Base-by-base conservation (phyloP, 1,140 invertebrate species). In the Oryzaephilus surinamensis region DNA sequence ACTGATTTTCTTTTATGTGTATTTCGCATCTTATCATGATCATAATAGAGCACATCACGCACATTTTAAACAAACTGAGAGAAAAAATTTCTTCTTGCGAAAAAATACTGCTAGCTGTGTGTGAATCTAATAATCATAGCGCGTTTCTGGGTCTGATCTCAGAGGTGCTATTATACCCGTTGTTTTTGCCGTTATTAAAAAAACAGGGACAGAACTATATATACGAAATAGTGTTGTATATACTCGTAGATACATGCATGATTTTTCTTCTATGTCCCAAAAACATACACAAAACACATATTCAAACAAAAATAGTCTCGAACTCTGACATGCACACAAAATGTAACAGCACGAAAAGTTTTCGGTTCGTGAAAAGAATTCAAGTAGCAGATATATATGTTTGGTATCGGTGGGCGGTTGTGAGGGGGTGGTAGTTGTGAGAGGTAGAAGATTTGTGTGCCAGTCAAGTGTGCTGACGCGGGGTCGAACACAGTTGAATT, bases 401-500 rank as follows among this genome's bases (percentile, higher is more conserved):
- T 36, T 36, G 33, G 26, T 36, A 36, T 36, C 33, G 28, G 33
- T 11, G 30, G 26, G 26, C 14, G 27, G 31, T 26, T 13, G 12
- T 20, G 19, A 21, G 19, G 19, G 31, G 27, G 21, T 19, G 17
- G 36, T 14, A 20, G 29, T 17, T 30, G 36, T 38, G 29, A 30
- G 34, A 45, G 44, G 47, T n/a, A n/a, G 46, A 59, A 57, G 54
- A 57, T 60, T 58, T 58, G 57, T 59, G 57, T 57, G 55, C 49
- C 55, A 57, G 57, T 59, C 57, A 59, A 59, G 49, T 56, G 52
- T 53, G 52, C 55, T 56, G 55, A 58, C 52, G 45, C 52, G 50
- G 52, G 48, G 45, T 50, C 54, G 48, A 51, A 51, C 34, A 41
- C n/a, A n/a, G 38, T 36, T 59, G 50, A 60, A 60, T 60, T 53